Evolutionary conservation across 1,140 invertebrate species (phyloP), one percentile per base, ranked within the genome.

Genomic region (Hirudo medicinalis): DNA sequence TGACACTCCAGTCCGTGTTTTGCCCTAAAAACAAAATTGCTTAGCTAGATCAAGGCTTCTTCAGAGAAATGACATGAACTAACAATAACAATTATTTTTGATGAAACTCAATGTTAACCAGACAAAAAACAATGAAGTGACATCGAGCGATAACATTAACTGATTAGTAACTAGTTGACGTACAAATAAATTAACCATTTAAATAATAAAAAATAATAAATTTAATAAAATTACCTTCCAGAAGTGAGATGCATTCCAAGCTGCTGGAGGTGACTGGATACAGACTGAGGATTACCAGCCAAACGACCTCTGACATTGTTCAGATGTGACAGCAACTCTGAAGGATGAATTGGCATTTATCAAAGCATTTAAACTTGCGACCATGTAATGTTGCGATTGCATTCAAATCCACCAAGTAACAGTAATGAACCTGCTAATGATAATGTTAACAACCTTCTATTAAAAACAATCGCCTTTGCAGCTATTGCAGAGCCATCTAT

Each of bases 301-400:
- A 63, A 32, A 22, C 57, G 22, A 9, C 57, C 57, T 63, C 57
- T 22, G 57, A 63, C 57, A 20, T 32, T 63, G 29, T 32, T 63
- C 9, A 63, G 57, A 63, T 63, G 57, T 20, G 57, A 63, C 57
- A 63, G 29, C 57, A 63, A 32, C 57, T 63, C 57, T 63, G 57
- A 22, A 22, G 29, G 57, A 15, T 6, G 8, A 15, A 6, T 22
- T n/a, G 57, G 8, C 22, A 20, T 22, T 63, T 25, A 63, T 2
- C 32, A 36, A 2, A 36, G 6, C 8, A 11, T 13, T 63, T 63
- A 63, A n/a, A 0, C 29, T 2, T 22, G 11, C 3, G 13, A 17
- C 15, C 15, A 6, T 6, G 40, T 40, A 6, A 60, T 6, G 55
- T 27, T n/a, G 55, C 20, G 22, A 63, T 63, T 22, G 22, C 54